Conservation (phyloP, 2,113 vertebrate species). For the Pungitius pungitius region DNA sequence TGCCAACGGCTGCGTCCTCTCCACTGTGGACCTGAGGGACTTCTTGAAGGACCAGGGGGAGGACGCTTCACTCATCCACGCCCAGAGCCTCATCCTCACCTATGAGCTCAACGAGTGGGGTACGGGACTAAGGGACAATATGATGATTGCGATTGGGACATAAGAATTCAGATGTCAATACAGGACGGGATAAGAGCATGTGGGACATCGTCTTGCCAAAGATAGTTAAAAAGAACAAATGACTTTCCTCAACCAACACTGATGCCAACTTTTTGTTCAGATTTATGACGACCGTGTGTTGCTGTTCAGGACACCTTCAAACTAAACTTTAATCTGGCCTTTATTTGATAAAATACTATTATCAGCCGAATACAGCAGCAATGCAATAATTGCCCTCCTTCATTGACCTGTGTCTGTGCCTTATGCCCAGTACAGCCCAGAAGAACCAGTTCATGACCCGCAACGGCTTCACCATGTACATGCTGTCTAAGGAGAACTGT, state of each 20-base stretch:
- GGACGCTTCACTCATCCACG: conserved; percentile 80
- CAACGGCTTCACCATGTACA: conserved; percentile 96
- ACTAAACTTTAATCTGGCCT: too few relatives aligned
- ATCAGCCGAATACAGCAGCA: too few relatives aligned
- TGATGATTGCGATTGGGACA: too few relatives aligned
- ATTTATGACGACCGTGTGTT: too few relatives aligned
- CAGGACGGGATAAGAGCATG: too few relatives aligned
- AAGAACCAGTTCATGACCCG: conserved; percentile 91
- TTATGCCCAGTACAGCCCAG: conserved; percentile 82
- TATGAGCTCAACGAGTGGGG: conserved; percentile 94
- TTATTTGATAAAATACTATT: too few relatives aligned
- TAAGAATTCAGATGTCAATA: too few relatives aligned
- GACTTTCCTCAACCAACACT: too few relatives aligned
- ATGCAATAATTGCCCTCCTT: neutral
- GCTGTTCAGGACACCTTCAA: too few relatives aligned
- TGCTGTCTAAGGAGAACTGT: conserved; percentile 89
- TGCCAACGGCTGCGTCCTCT: conserved; percentile 85
- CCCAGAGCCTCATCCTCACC: conserved; percentile 83
- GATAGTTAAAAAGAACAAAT: too few relatives aligned
- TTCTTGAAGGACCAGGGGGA: conserved; percentile 92
- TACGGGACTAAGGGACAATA: conserved; percentile 56
- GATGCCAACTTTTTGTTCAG: too few relatives aligned
- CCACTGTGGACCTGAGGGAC: conserved; percentile 86
- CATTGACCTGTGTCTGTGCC: conserved; percentile 12
- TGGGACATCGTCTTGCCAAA: too few relatives aligned